Evolutionary conservation across 2,797 vertebrate species (phyloP).

Genomic region (Intellagama lesueurii): DNA sequence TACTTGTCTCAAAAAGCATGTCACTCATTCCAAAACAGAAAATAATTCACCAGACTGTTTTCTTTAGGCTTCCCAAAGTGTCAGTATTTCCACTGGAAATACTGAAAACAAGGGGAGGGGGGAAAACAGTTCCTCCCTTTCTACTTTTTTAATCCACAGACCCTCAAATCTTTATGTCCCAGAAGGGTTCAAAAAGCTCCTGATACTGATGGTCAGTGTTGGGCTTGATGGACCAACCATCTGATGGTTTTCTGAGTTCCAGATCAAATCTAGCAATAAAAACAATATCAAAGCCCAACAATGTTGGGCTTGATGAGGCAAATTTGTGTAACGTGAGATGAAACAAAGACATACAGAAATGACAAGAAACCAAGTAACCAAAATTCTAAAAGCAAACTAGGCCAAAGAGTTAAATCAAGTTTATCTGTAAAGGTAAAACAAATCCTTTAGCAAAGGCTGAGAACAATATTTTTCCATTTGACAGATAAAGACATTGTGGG

Average conservation of each 20-base stretch:
- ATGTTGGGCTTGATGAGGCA: neutral
- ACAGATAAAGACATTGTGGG: neutral
- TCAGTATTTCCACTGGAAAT: too few relatives aligned
- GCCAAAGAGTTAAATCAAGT: neutral
- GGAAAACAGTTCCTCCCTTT: too few relatives aligned
- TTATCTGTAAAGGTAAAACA: neutral
- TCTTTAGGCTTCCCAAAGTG: too few relatives aligned
- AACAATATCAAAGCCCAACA: neutral
- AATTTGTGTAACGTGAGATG: neutral
- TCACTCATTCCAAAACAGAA: too few relatives aligned
- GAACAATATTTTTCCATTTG: neutral
- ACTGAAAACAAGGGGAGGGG: too few relatives aligned
- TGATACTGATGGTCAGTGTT: too few relatives aligned
- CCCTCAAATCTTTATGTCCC: too few relatives aligned
- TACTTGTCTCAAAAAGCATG: too few relatives aligned
- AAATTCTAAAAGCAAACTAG: neutral
- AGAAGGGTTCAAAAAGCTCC: too few relatives aligned
- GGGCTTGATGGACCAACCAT: too few relatives aligned
- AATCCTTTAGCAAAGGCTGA: neutral
- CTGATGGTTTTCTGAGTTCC: neutral
- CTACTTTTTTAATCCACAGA: too few relatives aligned
- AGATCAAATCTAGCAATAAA: neutral
- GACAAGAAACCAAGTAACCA: neutral
- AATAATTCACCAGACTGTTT: too few relatives aligned
- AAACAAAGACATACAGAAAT: neutral